phyloP scores from a whole-genome alignment of 2,797 vertebrate genomes.

The Chelidonichthys spinosus region DNA sequence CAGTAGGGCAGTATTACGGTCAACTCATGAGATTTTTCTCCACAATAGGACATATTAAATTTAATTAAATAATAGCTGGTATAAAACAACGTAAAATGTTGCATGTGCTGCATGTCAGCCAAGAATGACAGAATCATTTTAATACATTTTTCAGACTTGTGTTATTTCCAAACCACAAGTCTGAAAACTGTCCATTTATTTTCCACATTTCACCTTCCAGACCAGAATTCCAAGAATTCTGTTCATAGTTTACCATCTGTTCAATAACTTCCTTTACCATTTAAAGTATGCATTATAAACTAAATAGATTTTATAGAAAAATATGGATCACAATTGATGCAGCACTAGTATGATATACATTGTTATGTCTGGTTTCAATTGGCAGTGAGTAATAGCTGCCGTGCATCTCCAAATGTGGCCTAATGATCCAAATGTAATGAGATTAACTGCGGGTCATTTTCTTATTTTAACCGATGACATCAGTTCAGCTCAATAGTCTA shows the following conservation, averaged over 20 bases:
- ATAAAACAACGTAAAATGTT: constrained; percentile 36
- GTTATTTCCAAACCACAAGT: constrained; percentile 42
- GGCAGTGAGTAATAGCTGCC: constrained; percentile 37
- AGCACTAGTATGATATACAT: not conserved
- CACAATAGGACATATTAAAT: constrained; percentile 44
- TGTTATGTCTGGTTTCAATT: constrained; percentile 28
- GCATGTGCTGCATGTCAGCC: constrained; percentile 14
- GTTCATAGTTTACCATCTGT: constrained; percentile 18
- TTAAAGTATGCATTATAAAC: not conserved
- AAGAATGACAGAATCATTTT: constrained; percentile 19
- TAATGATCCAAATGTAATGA: constrained; percentile 60
- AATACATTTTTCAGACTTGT: constrained; percentile 47
- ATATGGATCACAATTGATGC: not conserved
- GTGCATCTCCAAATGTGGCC: constrained; percentile 48
- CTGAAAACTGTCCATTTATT: constrained; percentile 28
- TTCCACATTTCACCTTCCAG: constrained; percentile 42
- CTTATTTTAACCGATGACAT: constrained; percentile 62
- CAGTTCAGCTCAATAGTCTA: constrained; percentile 38
- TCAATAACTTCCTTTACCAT: not conserved
- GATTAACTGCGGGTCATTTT: constrained; percentile 54
- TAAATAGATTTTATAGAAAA: not conserved
- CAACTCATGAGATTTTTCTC: constrained; percentile 7
- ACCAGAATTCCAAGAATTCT: constrained; percentile 23
- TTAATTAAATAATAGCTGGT: constrained; percentile 33
- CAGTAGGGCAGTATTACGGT: not conserved